Conservation (phyloP, 2,113 vertebrate genomes). For the Mormyrus iriodes region DNA sequence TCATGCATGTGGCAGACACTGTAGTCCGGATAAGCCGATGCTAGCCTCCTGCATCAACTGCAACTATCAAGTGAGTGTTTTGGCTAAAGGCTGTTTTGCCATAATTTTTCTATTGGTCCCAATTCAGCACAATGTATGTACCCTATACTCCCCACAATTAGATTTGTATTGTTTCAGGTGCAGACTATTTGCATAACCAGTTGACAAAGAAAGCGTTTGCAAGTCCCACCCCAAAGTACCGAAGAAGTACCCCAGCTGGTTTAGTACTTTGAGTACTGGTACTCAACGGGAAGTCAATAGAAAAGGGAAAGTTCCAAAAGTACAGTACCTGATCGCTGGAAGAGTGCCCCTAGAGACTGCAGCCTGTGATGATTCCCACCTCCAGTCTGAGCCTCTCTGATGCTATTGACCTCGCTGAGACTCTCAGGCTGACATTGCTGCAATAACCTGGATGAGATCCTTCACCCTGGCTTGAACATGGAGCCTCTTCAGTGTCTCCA, state of each 20-base stretch:
- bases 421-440: background rate
- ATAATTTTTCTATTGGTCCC: background rate
- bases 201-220: too few relatives aligned
- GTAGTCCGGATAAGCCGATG: background rate
- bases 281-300: too few relatives aligned
- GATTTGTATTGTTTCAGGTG: too few relatives aligned
- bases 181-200: too few relatives aligned
- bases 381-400: background rate
- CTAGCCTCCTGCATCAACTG: background rate
- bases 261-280: too few relatives aligned
- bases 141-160: background rate
- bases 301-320: too few relatives aligned
- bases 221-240: too few relatives aligned
- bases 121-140: background rate
- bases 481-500: background rate
- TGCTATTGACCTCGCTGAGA: background rate
- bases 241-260: too few relatives aligned
- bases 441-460: background rate
- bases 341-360: too few relatives aligned
- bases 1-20: background rate
- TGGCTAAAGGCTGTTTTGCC: background rate
- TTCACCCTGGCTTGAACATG: background rate
- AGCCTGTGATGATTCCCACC: background rate
- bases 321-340: too few relatives aligned
- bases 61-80: background rate